phyloP scores from a whole-genome alignment of 2,113 vertebrate species.

The Hucho hucho region DNA sequence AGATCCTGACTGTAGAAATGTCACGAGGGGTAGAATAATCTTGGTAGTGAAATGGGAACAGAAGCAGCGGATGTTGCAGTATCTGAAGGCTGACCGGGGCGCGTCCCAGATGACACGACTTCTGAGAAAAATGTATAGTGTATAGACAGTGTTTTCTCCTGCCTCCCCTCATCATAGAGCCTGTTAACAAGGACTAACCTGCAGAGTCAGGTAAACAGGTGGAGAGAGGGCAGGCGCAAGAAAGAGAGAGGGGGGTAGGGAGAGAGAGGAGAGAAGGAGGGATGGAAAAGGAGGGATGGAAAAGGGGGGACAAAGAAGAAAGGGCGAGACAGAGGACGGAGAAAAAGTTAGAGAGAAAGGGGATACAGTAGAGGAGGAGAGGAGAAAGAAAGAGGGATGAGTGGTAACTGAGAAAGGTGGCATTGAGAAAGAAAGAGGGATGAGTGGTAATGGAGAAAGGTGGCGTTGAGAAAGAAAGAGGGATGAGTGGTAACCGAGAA shows the following conservation, averaged over 20 bases:
- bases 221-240: too few species aligned
- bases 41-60: neutral
- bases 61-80: conserved; percentile 19
- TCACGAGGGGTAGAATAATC: neutral
- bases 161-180: conserved; percentile 27
- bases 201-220: conserved; percentile 17
- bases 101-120: neutral
- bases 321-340: neutral
- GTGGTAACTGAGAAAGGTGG: neutral
- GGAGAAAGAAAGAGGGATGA: neutral
- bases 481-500: too few species aligned
- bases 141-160: conserved; percentile 20
- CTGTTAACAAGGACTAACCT: conserved; percentile 19
- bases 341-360: neutral
- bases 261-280: neutral
- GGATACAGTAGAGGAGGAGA: neutral
- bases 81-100: neutral
- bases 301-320: conserved; percentile 13
- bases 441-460: too few species aligned
- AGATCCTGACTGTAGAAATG: too few species aligned
- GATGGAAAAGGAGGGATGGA: conserved; percentile 13
- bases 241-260: too few species aligned
- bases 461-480: too few species aligned
- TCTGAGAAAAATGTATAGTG: conserved; percentile 16
- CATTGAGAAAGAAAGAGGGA: too few species aligned